Evolutionary conservation across 2,888 invertebrate species (phyloP).

Genomic region (Priocnemis perturbator): DNA sequence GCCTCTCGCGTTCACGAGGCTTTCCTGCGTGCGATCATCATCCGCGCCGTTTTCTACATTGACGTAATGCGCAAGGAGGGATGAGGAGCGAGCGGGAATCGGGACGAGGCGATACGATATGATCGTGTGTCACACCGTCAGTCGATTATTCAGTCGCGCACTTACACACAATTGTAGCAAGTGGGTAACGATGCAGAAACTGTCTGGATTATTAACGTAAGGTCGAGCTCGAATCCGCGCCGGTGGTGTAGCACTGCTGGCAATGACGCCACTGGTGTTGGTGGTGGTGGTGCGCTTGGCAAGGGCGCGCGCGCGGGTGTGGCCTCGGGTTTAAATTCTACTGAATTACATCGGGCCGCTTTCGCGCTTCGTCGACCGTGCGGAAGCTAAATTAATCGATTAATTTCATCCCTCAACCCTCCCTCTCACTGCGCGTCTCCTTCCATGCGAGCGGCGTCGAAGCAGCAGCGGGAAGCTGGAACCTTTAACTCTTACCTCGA

Average conservation of each 20-base stretch:
- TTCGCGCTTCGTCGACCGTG: constrained; percentile 33
- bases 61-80: constrained; percentile 35
- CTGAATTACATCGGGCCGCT: constrained; percentile 39
- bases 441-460: not conserved
- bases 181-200: constrained; percentile 49
- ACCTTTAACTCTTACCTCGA: not conserved
- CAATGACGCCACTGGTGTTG: not conserved
- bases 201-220: constrained; percentile 45
- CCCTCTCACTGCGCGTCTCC: not conserved
- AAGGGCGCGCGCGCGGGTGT: constrained; percentile 11
- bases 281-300: not conserved
- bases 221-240: constrained; percentile 37
- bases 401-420: constrained; percentile 37
- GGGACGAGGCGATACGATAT: constrained; percentile 24
- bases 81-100: not conserved
- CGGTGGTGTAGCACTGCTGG: constrained; percentile 8
- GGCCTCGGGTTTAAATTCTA: constrained; percentile 37
- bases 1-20: no score
- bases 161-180: constrained; percentile 38
- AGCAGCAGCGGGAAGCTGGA: not conserved
- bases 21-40: no score
- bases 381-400: constrained; percentile 48
- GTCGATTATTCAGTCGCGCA: constrained; percentile 22
- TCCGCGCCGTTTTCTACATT: constrained; percentile 9
- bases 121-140: constrained; percentile 11